Percentiles rank a stretch among this genome's conserved stretches.
phyloP scores from a whole-genome alignment of 1,140 invertebrate species.

The Helicoverpa armigera region DNA sequence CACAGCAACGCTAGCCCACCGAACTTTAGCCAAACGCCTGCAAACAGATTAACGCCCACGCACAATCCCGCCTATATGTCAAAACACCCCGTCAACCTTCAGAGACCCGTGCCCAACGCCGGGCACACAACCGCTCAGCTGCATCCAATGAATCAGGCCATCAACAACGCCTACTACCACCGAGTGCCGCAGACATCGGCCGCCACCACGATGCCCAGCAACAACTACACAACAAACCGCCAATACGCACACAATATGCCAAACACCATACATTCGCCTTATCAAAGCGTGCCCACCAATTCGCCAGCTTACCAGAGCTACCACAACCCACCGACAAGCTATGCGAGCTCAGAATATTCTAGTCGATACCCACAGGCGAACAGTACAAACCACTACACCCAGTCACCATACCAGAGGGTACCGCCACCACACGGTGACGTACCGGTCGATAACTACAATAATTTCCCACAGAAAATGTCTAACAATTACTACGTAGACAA shows the following conservation, averaged over 20 bases:
- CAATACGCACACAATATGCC: slow-evolving; percentile 66
- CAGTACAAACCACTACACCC: slow-evolving; percentile 74
- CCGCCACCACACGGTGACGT: slow-evolving; percentile 86
- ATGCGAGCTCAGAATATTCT: slow-evolving; percentile 81
- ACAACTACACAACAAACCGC: slow-evolving; percentile 69
- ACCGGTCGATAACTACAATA: slow-evolving; percentile 75
- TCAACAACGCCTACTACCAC: slow-evolving; percentile 76
- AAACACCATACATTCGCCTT: slow-evolving; percentile 71
- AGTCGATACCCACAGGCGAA: slow-evolving; percentile 79
- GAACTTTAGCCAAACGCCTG: slow-evolving; percentile 79
- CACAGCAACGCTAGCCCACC: slow-evolving; percentile 77
- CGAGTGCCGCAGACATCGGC: slow-evolving; percentile 69
- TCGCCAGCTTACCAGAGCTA: slow-evolving; percentile 81
- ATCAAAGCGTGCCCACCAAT: slow-evolving; percentile 84
- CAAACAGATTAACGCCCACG: slow-evolving; percentile 77
- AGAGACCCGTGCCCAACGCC: slow-evolving; percentile 73
- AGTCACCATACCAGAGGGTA: slow-evolving; percentile 87
- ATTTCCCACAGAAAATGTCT: slow-evolving; percentile 75
- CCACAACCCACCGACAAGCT: slow-evolving; percentile 82
- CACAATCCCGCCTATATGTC: slow-evolving; percentile 71
- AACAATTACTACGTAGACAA: slow-evolving; percentile 74
- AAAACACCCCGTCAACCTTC: slow-evolving; percentile 70
- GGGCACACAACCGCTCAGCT: slow-evolving; percentile 78
- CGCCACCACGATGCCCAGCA: slow-evolving; percentile 56
- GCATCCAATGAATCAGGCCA: slow-evolving; percentile 69